A percentile compares a stretch with the other conserved stretches of the same genome.
Conservation (phyloP, 2,888 invertebrate genomes). For the Dilophus febrilis region DNA sequence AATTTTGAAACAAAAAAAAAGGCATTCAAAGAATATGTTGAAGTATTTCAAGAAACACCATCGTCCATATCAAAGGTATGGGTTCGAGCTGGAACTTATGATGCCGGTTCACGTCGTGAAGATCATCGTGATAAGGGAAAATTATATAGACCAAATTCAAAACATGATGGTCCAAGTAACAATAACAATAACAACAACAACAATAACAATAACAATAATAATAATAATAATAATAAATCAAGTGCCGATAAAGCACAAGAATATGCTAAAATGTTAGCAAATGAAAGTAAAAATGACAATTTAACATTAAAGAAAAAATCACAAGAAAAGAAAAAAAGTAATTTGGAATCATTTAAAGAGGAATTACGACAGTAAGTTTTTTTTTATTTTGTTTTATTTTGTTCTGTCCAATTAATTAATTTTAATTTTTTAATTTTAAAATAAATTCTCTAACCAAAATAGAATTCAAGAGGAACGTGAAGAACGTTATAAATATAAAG, state of each 20-base stretch:
- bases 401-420: no score
- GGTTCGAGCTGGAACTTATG: conserved; percentile 95
- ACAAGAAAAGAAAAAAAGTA: conserved; percentile 84
- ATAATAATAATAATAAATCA: no score
- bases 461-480: conserved; percentile 96
- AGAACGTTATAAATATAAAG: conserved; percentile 85
- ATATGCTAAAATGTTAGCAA: conserved; percentile 42
- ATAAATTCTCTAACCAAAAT: conserved; percentile 8
- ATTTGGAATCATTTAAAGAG: conserved; percentile 95
- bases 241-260: conserved; percentile 51
- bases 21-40: conserved; percentile 95
- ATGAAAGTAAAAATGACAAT: conserved; percentile 45
- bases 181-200: no score
- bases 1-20: no score
- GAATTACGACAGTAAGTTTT: conserved; percentile 74
- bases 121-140: conserved; percentile 79
- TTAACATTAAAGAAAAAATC: conserved; percentile 48
- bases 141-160: conserved; percentile 79
- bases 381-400: no score
- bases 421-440: background rate
- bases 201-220: no score
- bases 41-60: conserved; percentile 83
- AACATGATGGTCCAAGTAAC: no score
- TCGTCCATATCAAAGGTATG: conserved; percentile 75
- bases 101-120: conserved; percentile 88